These are phyloP conservation scores for Mactromeris polynyma DNA, from an alignment of 2,888 invertebrate species.

Conservation along the genomic window DNA sequence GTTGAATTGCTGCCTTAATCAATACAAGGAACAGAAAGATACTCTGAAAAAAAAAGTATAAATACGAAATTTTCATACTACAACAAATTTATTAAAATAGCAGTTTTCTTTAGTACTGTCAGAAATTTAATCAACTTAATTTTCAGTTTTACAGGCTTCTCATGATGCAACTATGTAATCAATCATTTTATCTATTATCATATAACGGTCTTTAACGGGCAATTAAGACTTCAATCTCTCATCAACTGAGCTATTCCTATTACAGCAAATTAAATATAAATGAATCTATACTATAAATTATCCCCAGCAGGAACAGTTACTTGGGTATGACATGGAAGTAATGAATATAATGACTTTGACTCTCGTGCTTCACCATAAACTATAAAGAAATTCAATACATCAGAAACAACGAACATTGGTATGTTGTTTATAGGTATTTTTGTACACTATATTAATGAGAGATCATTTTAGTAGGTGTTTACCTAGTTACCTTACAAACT, in stretches of 20 bases:
- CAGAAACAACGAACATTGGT: not conserved
- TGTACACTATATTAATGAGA: no score
- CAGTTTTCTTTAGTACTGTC: not conserved
- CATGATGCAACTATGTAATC: not conserved
- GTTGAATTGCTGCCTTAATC: no score
- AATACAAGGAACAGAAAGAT: no score
- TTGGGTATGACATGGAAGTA: not conserved
- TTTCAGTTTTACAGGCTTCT: not conserved
- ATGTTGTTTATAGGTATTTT: not conserved
- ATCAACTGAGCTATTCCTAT: not conserved
- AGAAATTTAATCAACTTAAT: not conserved
- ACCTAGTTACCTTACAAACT: no score
- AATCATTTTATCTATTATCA: not conserved
- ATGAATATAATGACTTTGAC: not conserved
- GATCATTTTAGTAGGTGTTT: no score
- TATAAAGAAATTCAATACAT: not conserved
- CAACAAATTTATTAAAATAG: no score
- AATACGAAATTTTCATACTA: no score
- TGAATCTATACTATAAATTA: not conserved
- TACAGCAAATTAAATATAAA: conserved; percentile 3
- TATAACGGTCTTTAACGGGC: not conserved
- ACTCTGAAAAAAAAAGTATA: no score
- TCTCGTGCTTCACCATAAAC: not conserved
- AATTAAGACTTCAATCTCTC: not conserved
- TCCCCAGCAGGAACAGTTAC: not conserved